Conservation (phyloP, 2,113 vertebrate species). For the Antechinus stuartii region DNA sequence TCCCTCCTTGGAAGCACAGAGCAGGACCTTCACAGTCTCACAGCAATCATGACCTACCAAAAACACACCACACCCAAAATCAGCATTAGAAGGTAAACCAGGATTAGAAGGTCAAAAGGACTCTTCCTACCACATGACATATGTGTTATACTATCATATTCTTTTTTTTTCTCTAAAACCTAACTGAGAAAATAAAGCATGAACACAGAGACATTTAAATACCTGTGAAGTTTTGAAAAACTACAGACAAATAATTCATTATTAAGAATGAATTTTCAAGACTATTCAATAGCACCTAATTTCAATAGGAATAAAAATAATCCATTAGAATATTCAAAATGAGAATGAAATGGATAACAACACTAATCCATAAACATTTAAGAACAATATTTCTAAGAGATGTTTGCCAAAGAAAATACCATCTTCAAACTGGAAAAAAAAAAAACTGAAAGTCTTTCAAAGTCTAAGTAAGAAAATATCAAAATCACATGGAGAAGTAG, state of each 20-base stretch:
- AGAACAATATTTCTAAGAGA: neutral
- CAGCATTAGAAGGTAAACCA: neutral
- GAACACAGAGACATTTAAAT: neutral
- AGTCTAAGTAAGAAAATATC: neutral
- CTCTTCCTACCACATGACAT: neutral
- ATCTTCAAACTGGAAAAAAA: neutral
- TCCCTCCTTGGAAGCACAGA: constrained; percentile 88
- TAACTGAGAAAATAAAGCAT: neutral
- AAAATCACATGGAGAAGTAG: too few species aligned
- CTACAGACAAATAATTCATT: neutral
- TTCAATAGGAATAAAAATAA: neutral
- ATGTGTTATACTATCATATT: neutral
- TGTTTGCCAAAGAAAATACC: neutral
- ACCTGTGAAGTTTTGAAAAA: neutral
- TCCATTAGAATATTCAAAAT: neutral
- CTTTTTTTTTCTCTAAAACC: neutral
- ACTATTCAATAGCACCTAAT: neutral
- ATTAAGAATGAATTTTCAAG: neutral
- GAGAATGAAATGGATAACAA: neutral
- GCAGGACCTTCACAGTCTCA: constrained; percentile 92
- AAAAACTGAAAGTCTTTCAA: neutral
- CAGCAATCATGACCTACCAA: constrained; percentile 94
- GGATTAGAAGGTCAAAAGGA: neutral
- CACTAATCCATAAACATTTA: neutral
- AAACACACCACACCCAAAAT: constrained; percentile 5